Conservation (phyloP, 1,140 invertebrate genomes). For the Cotesia typhae region DNA sequence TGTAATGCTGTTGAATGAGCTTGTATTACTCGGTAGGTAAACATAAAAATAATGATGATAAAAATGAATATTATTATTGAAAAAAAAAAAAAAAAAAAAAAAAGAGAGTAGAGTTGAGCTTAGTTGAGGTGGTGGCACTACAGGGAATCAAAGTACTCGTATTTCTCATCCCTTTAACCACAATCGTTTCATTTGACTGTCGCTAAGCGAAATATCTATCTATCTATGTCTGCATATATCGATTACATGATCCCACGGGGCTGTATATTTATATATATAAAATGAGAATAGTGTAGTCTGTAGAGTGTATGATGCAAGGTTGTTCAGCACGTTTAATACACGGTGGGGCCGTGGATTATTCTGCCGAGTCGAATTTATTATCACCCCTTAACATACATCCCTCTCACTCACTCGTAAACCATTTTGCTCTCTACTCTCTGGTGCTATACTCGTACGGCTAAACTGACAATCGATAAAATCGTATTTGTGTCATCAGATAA, state of each 20-base stretch:
- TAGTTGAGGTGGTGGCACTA: background rate
- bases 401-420: background rate
- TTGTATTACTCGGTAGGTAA: no score
- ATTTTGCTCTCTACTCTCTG: background rate
- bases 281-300: background rate
- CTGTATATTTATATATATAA: no score
- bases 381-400: constrained; percentile 9
- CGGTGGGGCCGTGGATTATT: constrained; percentile 9
- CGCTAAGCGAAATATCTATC: constrained; percentile 8
- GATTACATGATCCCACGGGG: constrained; percentile 25
- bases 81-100: background rate
- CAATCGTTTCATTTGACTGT: constrained; percentile 24
- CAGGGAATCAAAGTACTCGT: background rate
- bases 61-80: background rate
- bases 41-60: no score
- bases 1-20: no score
- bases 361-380: constrained; percentile 22
- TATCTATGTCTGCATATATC: background rate
- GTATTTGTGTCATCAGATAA: no score
- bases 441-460: no score
- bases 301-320: constrained; percentile 22
- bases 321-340: constrained; percentile 13
- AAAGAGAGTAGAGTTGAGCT: background rate
- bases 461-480: no score
- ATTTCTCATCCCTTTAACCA: constrained; percentile 25